phyloP scores from a whole-genome alignment of 2,888 invertebrate genomes.

The Helleia helle region DNA sequence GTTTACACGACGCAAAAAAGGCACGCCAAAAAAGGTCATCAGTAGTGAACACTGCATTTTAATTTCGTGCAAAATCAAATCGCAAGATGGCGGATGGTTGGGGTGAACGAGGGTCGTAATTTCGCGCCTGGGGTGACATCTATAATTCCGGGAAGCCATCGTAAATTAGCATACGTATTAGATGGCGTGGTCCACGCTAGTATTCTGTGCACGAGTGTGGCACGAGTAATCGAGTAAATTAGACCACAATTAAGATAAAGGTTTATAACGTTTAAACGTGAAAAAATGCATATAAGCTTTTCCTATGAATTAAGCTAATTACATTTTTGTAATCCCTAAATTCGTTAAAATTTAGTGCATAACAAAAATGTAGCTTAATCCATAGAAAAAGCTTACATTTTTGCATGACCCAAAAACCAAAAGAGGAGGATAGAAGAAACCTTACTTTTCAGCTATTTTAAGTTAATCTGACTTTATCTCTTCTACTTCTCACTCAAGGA shows the following conservation, averaged over 20 bases:
- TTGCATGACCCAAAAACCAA: too few relatives aligned
- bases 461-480: too few relatives aligned
- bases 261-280: too few relatives aligned
- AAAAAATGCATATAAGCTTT: too few relatives aligned
- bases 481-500: too few relatives aligned
- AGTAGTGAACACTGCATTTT: slow-evolving; percentile 32
- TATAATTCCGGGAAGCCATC: slow-evolving; percentile 64
- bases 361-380: too few relatives aligned
- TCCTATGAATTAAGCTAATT: too few relatives aligned
- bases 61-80: slow-evolving; percentile 48
- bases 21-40: slow-evolving; percentile 16
- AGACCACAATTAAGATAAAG: slow-evolving; percentile 22
- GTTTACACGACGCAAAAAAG: background rate
- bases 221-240: slow-evolving; percentile 28
- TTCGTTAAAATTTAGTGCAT: too few relatives aligned
- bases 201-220: slow-evolving; percentile 52
- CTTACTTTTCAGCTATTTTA: too few relatives aligned
- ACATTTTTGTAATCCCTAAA: too few relatives aligned
- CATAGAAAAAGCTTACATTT: too few relatives aligned
- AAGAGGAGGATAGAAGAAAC: too few relatives aligned
- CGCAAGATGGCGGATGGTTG: slow-evolving; percentile 52
- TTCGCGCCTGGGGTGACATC: slow-evolving; percentile 60
- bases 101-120: slow-evolving; percentile 42
- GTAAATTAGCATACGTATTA: slow-evolving; percentile 72
- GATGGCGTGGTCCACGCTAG: slow-evolving; percentile 43